Base-by-base conservation (phyloP, 2,888 invertebrate genomes). In the Leptothorax acervorum region DNA sequence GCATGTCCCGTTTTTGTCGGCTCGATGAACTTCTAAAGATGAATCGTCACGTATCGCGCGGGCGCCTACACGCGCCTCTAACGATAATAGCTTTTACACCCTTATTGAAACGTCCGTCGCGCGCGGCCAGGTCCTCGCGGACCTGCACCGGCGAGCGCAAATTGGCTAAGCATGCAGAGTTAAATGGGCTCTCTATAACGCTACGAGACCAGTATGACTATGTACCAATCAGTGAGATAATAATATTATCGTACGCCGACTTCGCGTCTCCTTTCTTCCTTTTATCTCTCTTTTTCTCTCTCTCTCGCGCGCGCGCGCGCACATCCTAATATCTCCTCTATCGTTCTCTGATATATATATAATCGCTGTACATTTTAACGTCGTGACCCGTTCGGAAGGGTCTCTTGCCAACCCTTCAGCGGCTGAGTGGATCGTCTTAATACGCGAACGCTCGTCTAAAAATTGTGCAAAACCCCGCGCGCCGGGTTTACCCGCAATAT, bases 131-230 rank as follows among this genome's bases (percentile, higher is more conserved):
- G 87, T 90, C 70, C 78, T 45, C 45, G 87, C 85, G 89, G 88
- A 86, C 85, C 55, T 60, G 88, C 0, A 23, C 88, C 91, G 87
- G 89, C 89, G 88, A 90, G 90, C 90, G 28, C 57, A 73, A 76
- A 90, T 91, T 86, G 89, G 86, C 91, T 93, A 93, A 93, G 90
- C 93, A 93, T 92, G 93, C 92, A 93, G 89, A 92, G 89, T 92
- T 89, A 86, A 88, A 88, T 84, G 85, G 79, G 79, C 84, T 73
- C 78, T 62, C 86, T 90, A 88, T 73, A 84, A 83, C 76, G 83
- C 86, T 90, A 88, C 83, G 81, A 76, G 78, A 86, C 81, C 88
- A 88, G 66, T 84, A 87, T 76, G 84, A 86, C 86, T 90, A 87
- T 87, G 86, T 89, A 91, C 87, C 89, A 89, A 89, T 91, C 89